Base-by-base conservation (phyloP, 2,888 invertebrate genomes). In the Apodemia zela region DNA sequence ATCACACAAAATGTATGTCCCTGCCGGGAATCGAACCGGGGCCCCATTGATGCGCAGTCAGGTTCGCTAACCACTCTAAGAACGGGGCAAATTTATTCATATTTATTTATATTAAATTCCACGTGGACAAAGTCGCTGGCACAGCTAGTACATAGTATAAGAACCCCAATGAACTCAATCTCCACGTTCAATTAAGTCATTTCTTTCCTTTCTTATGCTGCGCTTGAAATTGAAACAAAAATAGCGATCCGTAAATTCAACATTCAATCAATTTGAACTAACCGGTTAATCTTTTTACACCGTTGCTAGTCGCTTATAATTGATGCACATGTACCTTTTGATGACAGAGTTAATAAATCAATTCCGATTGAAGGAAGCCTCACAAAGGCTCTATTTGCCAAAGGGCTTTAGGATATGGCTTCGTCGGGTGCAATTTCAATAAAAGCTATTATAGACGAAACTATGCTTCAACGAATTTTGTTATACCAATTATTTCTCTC, bases 301-400 rank as follows among this genome's bases (percentile, higher is more conserved):
- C 51, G 51, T 13, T 21, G n/a, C 45, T 45, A 45, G 51, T 51
- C 13, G n/a, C 6, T 25, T 21, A 13, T 51, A 51, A 51, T 51
- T 51, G 51, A 51, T 51, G 51, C 21, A 51, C 51, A 45, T 45
- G 21, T 51, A 13, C 51, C 51, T 51, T 13, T 51, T 51, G 18
- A 62, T 58, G 45, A 62, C 60, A 29, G 65, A 72, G 70, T 71
- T 66, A 66, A 74, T 71, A 74, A 76, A 74, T 69, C 68, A 66
- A 68, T 66, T 70, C 71, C 67, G 70, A 75, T 75, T 73, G 73
- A 70, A 71, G 67, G 86, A 87, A 84, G 71, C 87, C 87, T 62
- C 85, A 86, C 71, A 62, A 77, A 75, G 68, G 73, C 73, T 74
- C 73, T 73, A 82, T 80, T 76, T 78, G 72, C 75, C 42, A 76